Evolutionary conservation across 2,888 invertebrate species (phyloP).

Genomic region (Eustalomyia histrio): DNA sequence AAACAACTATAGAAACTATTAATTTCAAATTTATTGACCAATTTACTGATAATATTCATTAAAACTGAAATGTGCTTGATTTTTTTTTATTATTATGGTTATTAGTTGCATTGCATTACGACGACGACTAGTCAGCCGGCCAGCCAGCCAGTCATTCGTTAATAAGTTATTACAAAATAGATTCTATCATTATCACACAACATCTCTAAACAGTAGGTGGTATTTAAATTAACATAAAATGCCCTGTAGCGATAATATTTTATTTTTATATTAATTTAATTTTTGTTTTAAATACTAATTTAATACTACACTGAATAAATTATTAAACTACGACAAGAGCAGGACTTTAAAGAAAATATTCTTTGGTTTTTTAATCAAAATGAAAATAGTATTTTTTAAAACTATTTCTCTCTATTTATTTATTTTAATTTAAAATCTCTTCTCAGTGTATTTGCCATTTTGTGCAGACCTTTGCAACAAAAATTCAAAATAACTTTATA

Average conservation of each 20-base stretch:
- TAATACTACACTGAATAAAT: slow-evolving; percentile 55
- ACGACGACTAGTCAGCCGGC: neutral
- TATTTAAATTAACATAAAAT: slow-evolving; percentile 64
- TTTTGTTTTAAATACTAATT: slow-evolving; percentile 34
- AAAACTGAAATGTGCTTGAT: slow-evolving; percentile 47
- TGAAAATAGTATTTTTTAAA: too few relatives aligned
- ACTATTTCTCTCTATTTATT: too few relatives aligned
- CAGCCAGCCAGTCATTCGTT: slow-evolving; percentile 20
- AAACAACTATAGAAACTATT: slow-evolving; percentile 29
- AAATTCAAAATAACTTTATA: too few relatives aligned
- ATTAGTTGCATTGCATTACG: slow-evolving; percentile 27
- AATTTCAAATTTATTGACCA: slow-evolving; percentile 60
- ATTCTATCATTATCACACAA: slow-evolving; percentile 62
- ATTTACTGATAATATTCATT: slow-evolving; percentile 60
- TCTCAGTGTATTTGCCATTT: too few relatives aligned
- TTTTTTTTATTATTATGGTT: slow-evolving; percentile 43
- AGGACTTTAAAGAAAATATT: neutral
- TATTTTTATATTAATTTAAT: slow-evolving; percentile 23
- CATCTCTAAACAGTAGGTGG: slow-evolving; percentile 63
- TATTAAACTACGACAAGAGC: slow-evolving; percentile 20
- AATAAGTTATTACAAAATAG: slow-evolving; percentile 60
- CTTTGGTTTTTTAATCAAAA: neutral
- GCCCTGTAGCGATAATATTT: slow-evolving; percentile 53
- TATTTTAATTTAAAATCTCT: too few relatives aligned
- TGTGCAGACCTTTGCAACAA: too few relatives aligned